Evolutionary conservation across 2,797 vertebrate species (phyloP), one percentile per base, ranked within the genome.

Genomic region (Poecile montanus): DNA sequence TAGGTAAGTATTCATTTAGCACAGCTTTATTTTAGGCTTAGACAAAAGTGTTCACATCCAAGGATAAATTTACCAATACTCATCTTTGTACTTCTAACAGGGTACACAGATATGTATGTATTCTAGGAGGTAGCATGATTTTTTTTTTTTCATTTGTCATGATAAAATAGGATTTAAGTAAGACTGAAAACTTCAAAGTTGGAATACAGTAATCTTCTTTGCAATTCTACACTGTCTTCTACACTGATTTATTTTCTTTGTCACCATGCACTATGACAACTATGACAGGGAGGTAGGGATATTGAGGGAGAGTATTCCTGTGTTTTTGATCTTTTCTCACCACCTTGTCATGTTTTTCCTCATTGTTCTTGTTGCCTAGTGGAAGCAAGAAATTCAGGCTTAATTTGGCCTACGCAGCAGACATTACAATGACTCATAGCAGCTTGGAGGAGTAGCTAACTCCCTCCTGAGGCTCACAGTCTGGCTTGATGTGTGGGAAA

Each of bases 341-440:
- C 56, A 93, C 54, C 66, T 91, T 92, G 85, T 60, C 62, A 3
- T 88, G 66, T 77, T 91, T 85, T 91, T 88, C 58, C 87, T 91
- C 42, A 30, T 88, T 78, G 82, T 50, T 84, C 77, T 83, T 84
- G n/a, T 89, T 95, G 76, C 82, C n/a, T 95, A 14, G 62, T 96
- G 62, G 66, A 85, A 95, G 92, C 96, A 96, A 96, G 96, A 97
- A 97, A 95, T 96, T 95, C 94, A 94, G 73, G 96, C 94, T 97
- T 93, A 30, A 48, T 95, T 91, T 92, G 91, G 79, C 85, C 73
- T 88, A 84, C 1, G 2, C 62, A 80, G 82, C 93, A 96, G 94
- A 95, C 91, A 89, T 81, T 54, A 56, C 70, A 84, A 23, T 95
- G 95, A 97, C 92, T 97, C 96, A 96, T 0, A 78, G 87, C 72